Evolutionary conservation across 2,113 vertebrate species (phyloP), one percentile per base, ranked within the genome.

Genomic region (Phasianus colchicus): DNA sequence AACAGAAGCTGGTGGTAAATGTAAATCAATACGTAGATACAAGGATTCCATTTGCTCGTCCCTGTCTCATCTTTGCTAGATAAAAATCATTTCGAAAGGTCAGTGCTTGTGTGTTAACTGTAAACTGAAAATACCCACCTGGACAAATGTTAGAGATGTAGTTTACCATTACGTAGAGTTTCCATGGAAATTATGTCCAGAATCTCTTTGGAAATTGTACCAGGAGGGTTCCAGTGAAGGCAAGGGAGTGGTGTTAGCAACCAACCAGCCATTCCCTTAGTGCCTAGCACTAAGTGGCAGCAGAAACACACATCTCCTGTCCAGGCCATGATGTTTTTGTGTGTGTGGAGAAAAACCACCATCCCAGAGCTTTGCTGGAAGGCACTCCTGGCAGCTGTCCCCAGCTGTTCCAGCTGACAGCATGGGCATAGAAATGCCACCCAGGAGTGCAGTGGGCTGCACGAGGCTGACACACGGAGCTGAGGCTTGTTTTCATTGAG

Each of bases 211-310:
- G 54, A 38, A n/a, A 42, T 42, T 47, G 27, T 20, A 14, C 27
- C 32, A 13, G 12, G 52, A 43, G 63, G 54, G 27, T 27, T 50
- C n/a, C 36, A 9, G 29, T 38, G 70, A 43, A 42, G n/a, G 13
- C 45, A n/a, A 27, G 34, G 40, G 47, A 45, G 42, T 3, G 27
- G 24, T 13, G 34, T 11, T 29, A 17, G 34, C 34, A 80, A 29
- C 8, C 34, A 80, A 29, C 8, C 7, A 1, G 32, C 8, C 6
- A 1, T 5, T 34, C 38, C 24, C 18, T 10, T 2, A 0, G 11
- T 15, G 19, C 27, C 2, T 20, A 34, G n/a, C 12, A 4, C 47
- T 42, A 5, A 29, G 45, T 2, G n/a, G 64, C 19, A 54, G 30
- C n/a, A 81, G 70, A 48, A 71, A 40, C 6, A 32, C 20, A 4